Conservation (phyloP, 2,113 vertebrate species). For the Nycticorax nycticorax region DNA sequence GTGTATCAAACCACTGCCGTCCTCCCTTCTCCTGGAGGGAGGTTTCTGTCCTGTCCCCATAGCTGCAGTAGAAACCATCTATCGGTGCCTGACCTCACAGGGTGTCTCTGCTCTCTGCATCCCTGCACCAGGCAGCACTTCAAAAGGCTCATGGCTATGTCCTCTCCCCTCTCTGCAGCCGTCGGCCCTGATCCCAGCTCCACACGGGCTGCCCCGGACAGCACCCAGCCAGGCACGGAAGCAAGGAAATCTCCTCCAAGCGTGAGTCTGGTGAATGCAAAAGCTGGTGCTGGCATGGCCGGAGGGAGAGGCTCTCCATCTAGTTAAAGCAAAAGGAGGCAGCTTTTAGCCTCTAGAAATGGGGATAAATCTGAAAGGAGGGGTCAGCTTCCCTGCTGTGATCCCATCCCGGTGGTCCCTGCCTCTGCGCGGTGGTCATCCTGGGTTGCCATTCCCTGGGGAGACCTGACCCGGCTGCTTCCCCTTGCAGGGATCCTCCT, state of each 20-base stretch:
- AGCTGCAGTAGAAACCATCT: neutral
- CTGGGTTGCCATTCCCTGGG: neutral
- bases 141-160: neutral
- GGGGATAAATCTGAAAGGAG: neutral
- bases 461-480: neutral
- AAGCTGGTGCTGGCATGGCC: neutral
- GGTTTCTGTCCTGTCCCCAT: neutral
- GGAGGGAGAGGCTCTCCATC: neutral
- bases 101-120: neutral
- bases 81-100: neutral
- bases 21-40: neutral
- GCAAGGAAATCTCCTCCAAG: constrained; percentile 68
- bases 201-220: neutral
- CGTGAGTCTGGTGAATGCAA: constrained; percentile 55
- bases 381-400: neutral
- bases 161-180: constrained; percentile 45
- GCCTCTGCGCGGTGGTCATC: fast-evolving
- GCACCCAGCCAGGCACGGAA: neutral
- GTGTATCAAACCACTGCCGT: neutral
- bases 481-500: constrained; percentile 81
- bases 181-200: constrained; percentile 19
- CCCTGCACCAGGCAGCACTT: neutral
- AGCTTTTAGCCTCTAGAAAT: neutral
- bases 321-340: neutral
- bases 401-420: neutral